Evolutionary conservation across 2,888 invertebrate genomes (phyloP).

Genomic region (Schrankia costaestrigalis): DNA sequence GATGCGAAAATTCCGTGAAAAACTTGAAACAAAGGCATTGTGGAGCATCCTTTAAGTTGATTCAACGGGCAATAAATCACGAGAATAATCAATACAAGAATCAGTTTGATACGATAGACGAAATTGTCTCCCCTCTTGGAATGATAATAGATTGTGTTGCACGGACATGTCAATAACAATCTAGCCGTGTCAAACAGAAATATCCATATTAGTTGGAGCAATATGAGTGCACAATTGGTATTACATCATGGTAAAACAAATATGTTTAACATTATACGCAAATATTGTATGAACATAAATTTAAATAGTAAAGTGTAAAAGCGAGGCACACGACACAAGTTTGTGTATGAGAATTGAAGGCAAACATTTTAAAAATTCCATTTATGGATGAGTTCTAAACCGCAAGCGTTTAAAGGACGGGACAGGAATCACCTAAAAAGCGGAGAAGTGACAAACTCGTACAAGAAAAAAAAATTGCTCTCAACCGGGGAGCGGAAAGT

Average conservation of each 20-base stretch:
- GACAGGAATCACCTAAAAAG: conserved; percentile 45
- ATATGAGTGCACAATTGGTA: no score
- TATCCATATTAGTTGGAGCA: no score
- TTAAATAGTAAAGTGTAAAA: background rate
- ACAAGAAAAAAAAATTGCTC: conserved; percentile 49
- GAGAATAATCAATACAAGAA: conserved; percentile 42
- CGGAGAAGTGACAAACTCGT: conserved; percentile 45
- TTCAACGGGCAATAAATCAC: conserved; percentile 47
- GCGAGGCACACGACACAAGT: background rate
- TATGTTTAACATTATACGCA: no score
- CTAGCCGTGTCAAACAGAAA: no score
- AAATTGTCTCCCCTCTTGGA: background rate
- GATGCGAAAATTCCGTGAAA: conserved; percentile 33
- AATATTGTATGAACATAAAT: conserved; percentile 1
- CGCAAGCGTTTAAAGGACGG: conserved; percentile 36
- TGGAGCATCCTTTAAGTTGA: conserved; percentile 28
- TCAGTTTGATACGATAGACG: conserved; percentile 12
- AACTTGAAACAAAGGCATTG: conserved; percentile 40
- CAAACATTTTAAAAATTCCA: conserved; percentile 43
- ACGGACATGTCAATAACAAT: no score
- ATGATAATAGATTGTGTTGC: no score
- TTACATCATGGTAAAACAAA: no score
- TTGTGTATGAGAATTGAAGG: conserved; percentile 2
- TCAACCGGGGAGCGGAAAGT: conserved; percentile 56
- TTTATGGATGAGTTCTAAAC: conserved; percentile 38